A percentile compares a stretch with the other conserved stretches of the same genome.
phyloP scores from a whole-genome alignment of 2,113 vertebrate species.

The Melospiza georgiana region DNA sequence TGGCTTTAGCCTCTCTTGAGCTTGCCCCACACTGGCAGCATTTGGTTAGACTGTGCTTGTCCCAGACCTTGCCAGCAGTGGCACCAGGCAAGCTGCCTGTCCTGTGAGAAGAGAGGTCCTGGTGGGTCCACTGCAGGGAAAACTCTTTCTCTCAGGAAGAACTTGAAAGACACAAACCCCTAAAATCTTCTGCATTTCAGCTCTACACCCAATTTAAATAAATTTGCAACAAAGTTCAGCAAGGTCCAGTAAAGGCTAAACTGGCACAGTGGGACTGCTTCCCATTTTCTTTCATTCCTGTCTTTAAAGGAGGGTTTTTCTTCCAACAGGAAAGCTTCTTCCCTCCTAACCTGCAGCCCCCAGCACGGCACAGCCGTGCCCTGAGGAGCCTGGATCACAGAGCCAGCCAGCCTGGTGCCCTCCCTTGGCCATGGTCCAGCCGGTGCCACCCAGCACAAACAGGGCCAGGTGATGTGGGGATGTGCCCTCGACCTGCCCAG shows the following conservation, averaged over 20 bases:
- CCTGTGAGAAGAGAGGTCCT: neutral
- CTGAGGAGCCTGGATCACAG: neutral
- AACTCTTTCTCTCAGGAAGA: neutral
- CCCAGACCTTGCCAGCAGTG: neutral
- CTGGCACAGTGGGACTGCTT: neutral
- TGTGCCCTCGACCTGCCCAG: fast-evolving
- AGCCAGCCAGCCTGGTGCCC: neutral
- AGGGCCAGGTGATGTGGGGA: neutral
- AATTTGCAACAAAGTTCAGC: neutral
- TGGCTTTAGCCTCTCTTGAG: neutral
- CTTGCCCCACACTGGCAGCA: fast-evolving
- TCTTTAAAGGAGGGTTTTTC: neutral
- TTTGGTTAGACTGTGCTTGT: fast-evolving
- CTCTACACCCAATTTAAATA: neutral
- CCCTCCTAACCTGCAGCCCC: neutral
- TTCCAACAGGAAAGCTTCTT: neutral
- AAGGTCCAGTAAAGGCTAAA: neutral
- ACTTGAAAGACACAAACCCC: neutral
- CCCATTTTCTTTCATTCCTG: neutral
- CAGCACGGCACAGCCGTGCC: fast-evolving
- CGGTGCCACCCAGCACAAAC: fast-evolving
- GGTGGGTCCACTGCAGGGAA: neutral
- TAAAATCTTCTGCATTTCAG: neutral
- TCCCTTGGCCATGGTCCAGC: fast-evolving
- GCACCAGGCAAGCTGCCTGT: neutral